A percentile compares a stretch with the other conserved stretches of the same genome.
phyloP scores from a whole-genome alignment of 2,888 invertebrate species.

The Drosophila setosimentum region DNA sequence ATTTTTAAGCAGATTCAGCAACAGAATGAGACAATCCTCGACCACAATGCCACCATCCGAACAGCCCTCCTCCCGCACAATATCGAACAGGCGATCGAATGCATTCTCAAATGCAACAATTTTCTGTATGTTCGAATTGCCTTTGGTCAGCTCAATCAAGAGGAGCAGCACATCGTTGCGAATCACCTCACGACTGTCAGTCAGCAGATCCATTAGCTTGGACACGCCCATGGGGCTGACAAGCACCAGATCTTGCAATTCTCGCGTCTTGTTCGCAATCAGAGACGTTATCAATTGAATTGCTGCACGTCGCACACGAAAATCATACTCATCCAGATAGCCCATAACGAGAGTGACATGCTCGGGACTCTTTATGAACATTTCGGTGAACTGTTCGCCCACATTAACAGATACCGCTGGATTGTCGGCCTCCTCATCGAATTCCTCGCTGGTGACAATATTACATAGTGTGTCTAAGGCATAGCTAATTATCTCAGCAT shows the following conservation, averaged over 20 bases:
- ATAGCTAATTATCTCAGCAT: slow-evolving; percentile 96
- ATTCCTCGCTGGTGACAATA: slow-evolving; percentile 92
- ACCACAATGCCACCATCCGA: slow-evolving; percentile 99
- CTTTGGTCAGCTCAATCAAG: slow-evolving; percentile 94
- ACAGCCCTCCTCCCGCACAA: slow-evolving; percentile 95
- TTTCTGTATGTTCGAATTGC: slow-evolving; percentile 98
- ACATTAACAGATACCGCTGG: slow-evolving; percentile 89
- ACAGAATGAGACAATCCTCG: slow-evolving; percentile 97
- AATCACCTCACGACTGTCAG: slow-evolving; percentile 97
- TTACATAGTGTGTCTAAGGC: slow-evolving; percentile 96
- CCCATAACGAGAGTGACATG: slow-evolving; percentile 93
- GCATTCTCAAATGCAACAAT: slow-evolving; percentile 99
- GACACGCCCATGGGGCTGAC: slow-evolving; percentile 98
- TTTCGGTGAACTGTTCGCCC: slow-evolving; percentile 98
- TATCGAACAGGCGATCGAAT: slow-evolving; percentile 97
- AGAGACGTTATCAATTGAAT: slow-evolving; percentile 95
- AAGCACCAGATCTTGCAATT: slow-evolving; percentile 94
- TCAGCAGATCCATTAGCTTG: slow-evolving; percentile 97
- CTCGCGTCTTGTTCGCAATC: slow-evolving; percentile 93
- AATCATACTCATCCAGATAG: slow-evolving; percentile 97
- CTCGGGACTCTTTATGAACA: slow-evolving; percentile 96
- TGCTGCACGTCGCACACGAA: slow-evolving; percentile 95
- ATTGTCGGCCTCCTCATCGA: slow-evolving; percentile 92
- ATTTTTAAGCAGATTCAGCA: slow-evolving; percentile 96
- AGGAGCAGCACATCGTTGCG: slow-evolving; percentile 97